phyloP scores from a whole-genome alignment of 2,113 vertebrate genomes.

The Procavia capensis region DNA sequence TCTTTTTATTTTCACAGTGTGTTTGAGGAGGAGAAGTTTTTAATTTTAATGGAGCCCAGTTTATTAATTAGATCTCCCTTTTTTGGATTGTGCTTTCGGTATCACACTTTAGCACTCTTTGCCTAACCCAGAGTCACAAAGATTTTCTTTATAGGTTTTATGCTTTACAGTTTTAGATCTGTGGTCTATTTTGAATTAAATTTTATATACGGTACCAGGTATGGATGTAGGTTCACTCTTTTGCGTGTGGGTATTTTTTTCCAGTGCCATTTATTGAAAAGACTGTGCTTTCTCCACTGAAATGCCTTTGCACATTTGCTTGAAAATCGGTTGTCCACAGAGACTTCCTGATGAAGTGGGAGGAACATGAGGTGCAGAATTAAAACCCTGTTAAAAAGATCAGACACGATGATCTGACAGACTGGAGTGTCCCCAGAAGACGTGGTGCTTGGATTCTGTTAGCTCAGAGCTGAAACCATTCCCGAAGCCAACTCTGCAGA shows the following conservation, averaged over 20 bases:
- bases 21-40: conserved; percentile 46
- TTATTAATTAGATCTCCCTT: conserved; percentile 56
- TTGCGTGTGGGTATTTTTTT: neutral
- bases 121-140: neutral
- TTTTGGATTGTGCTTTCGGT: neutral
- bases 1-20: conserved; percentile 47
- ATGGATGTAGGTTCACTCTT: neutral
- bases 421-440: too few species aligned
- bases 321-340: neutral
- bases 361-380: too few species aligned
- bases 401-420: too few species aligned
- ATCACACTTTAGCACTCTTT: conserved; percentile 13
- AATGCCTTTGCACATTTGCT: conserved; percentile 25
- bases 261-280: conserved; percentile 53
- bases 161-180: conserved; percentile 28
- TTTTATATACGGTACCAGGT: neutral
- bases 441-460: too few species aligned
- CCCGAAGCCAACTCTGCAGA: too few species aligned
- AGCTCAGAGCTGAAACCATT: too few species aligned
- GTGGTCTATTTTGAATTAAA: conserved; percentile 24
- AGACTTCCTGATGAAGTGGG: too few species aligned
- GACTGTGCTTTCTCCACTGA: neutral
- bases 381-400: too few species aligned
- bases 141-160: conserved; percentile 17
- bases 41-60: conserved; percentile 1